A percentile compares a stretch with the other conserved stretches of the same genome.
phyloP scores from a whole-genome alignment of 2,113 vertebrate species.

The Ciconia maguari region DNA sequence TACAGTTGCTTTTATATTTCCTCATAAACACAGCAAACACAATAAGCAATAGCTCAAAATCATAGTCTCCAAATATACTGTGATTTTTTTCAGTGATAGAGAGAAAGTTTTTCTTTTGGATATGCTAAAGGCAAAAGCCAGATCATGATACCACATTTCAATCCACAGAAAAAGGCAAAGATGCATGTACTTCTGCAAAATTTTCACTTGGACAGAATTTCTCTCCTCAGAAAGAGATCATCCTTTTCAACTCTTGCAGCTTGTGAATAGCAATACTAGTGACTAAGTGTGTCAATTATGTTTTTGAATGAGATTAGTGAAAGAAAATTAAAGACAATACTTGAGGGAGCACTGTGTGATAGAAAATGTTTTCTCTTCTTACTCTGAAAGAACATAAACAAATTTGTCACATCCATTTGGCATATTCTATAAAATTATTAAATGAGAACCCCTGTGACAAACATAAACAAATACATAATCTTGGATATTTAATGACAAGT shows the following conservation, averaged over 20 bases:
- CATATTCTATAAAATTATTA: neutral
- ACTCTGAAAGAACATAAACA: neutral
- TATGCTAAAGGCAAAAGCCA: neutral
- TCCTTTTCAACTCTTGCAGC: neutral
- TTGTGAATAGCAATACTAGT: neutral
- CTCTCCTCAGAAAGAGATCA: neutral
- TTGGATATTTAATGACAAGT: neutral
- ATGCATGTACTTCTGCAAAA: neutral
- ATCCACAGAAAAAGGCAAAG: neutral
- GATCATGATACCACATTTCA: neutral
- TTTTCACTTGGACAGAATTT: neutral
- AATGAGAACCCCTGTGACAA: neutral
- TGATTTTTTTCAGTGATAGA: neutral
- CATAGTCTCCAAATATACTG: neutral
- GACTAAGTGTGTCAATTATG: neutral
- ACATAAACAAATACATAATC: neutral
- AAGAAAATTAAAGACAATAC: neutral
- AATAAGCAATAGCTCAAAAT: neutral
- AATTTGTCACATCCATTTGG: neutral
- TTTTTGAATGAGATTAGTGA: neutral
- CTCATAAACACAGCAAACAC: neutral
- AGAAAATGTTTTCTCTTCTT: neutral
- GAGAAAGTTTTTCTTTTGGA: neutral
- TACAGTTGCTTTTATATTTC: constrained; percentile 16
- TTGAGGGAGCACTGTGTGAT: neutral